Evolutionary conservation across 92 coral and sea anemone genomes (phyloP).

Genomic region (Phenganax stokvisi): DNA sequence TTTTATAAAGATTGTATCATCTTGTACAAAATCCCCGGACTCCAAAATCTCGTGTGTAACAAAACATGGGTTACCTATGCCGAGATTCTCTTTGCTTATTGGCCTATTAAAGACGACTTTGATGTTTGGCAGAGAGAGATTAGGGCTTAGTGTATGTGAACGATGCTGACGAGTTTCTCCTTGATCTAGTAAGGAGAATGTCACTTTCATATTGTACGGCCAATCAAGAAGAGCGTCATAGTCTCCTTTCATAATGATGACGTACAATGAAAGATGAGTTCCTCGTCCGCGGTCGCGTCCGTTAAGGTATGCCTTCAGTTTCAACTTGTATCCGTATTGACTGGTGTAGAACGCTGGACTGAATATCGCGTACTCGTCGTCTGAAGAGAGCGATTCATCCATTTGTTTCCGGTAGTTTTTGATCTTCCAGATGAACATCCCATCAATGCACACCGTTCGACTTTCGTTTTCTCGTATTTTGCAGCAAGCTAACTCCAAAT

Average conservation of each 20-base stretch:
- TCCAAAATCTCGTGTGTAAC: conserved; percentile 82
- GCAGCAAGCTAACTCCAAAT: conserved; percentile 76
- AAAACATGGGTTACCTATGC: conserved; percentile 97
- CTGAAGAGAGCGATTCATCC: conserved; percentile 73
- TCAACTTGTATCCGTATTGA: conserved; percentile 87
- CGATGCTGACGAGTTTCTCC: conserved; percentile 84
- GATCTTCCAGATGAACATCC: conserved; percentile 88
- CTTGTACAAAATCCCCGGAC: conserved; percentile 76
- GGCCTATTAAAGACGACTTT: conserved; percentile 97
- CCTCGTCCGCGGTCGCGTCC: conserved; percentile 96
- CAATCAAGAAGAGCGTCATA: conserved; percentile 88
- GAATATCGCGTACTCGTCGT: conserved; percentile 89
- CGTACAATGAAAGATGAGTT: conserved; percentile 81
- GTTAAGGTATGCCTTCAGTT: conserved; percentile 84
- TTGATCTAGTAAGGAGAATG: conserved; percentile 85
- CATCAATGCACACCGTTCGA: conserved; percentile 81
- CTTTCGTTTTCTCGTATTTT: conserved; percentile 96
- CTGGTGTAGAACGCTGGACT: conserved; percentile 92
- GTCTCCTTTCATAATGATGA: conserved; percentile 95
- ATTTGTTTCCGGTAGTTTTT: conserved; percentile 68
- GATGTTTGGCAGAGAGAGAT: conserved; percentile 94
- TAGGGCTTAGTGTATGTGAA: conserved; percentile 82
- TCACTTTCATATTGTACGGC: conserved; percentile 98
- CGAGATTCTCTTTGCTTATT: conserved; percentile 80
- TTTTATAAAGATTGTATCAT: conserved; percentile 79